Evolutionary conservation across 2,888 invertebrate genomes (phyloP).

Genomic region (Tortricodes alternella): DNA sequence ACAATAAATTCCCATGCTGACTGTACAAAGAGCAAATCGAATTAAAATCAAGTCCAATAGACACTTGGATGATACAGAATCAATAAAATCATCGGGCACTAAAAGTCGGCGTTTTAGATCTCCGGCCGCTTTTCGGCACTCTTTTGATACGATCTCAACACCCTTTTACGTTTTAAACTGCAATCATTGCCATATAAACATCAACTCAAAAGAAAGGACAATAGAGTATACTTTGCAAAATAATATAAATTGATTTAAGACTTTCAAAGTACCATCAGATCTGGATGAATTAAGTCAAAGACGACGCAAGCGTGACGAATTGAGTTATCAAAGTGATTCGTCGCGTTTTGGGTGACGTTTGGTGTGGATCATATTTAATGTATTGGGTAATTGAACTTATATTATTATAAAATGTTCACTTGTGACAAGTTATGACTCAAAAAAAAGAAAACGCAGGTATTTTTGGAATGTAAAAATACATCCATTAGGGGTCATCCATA

Average conservation of each 20-base stretch:
- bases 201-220: neutral
- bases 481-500: no score
- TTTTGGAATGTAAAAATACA: no score
- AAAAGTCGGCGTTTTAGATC: slow-evolving; percentile 66
- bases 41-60: slow-evolving; percentile 58
- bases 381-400: slow-evolving; percentile 11
- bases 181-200: neutral
- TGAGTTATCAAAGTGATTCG: slow-evolving; percentile 78
- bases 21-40: slow-evolving; percentile 69
- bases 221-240: neutral
- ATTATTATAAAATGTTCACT: no score
- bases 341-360: slow-evolving; percentile 49
- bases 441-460: no score
- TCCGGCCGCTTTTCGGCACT: slow-evolving; percentile 61
- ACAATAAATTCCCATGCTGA: slow-evolving; percentile 38
- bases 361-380: slow-evolving; percentile 5
- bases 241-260: neutral
- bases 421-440: no score
- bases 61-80: slow-evolving; percentile 70
- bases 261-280: neutral
- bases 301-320: slow-evolving; percentile 79
- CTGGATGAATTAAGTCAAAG: slow-evolving; percentile 73
- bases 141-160: slow-evolving; percentile 56
- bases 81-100: slow-evolving; percentile 75
- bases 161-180: neutral